Evolutionary conservation across 2,888 invertebrate species (phyloP).

Genomic region (Dolomedes plantarius): DNA sequence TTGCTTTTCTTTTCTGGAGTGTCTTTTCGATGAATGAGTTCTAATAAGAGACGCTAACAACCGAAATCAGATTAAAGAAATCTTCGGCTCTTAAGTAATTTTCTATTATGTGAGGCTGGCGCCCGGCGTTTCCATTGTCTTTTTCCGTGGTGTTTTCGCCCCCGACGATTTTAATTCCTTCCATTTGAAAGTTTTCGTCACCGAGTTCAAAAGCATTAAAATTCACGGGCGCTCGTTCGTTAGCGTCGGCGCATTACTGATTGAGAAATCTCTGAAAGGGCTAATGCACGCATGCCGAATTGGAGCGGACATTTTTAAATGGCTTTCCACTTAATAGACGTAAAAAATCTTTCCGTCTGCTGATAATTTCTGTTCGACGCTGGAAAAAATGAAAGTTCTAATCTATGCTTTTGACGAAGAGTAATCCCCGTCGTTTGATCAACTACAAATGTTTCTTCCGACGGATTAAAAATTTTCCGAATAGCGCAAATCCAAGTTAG

Average conservation of each 20-base stretch:
- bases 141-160: conserved; percentile 17
- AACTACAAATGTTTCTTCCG: conserved; percentile 66
- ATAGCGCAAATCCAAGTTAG: conserved; percentile 64
- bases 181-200: conserved; percentile 51
- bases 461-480: conserved; percentile 65
- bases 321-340: conserved; percentile 40
- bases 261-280: conserved; percentile 60
- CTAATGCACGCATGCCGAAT: conserved; percentile 60
- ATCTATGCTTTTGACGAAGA: conserved; percentile 68
- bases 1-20: background rate
- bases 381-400: conserved; percentile 46
- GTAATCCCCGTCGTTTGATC: conserved; percentile 68
- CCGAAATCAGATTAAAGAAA: conserved; percentile 25
- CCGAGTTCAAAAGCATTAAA: conserved; percentile 43
- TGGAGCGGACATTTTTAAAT: conserved; percentile 59
- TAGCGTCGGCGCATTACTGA: conserved; percentile 54
- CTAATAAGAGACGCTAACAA: conserved; percentile 15
- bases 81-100: conserved; percentile 23
- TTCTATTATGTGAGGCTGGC: background rate
- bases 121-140: background rate
- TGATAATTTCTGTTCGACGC: conserved; percentile 42
- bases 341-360: conserved; percentile 39
- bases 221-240: conserved; percentile 49
- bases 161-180: conserved; percentile 58
- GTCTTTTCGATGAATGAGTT: conserved; percentile 2